phyloP scores from a whole-genome alignment of 1,140 invertebrate species.

The Cotesia chilonis region DNA sequence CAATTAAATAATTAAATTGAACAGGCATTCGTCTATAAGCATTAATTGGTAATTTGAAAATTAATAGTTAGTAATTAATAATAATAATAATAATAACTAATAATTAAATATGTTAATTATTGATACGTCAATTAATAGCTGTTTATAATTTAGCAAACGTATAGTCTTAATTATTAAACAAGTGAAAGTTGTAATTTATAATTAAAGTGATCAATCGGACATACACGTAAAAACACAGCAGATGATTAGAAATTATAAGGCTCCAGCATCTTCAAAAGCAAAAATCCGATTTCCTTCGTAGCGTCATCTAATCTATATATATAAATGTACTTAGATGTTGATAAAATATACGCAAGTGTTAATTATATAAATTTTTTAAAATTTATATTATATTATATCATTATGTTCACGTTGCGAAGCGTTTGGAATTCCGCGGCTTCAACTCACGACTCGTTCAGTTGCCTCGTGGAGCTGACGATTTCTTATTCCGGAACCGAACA shows the following conservation, averaged over 20 bases:
- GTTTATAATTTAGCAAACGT: background rate
- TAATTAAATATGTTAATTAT: too few species aligned
- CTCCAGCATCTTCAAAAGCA: constrained; percentile 1
- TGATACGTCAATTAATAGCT: background rate
- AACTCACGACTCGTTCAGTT: constrained; percentile 73
- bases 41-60: too few species aligned
- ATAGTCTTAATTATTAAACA: constrained; percentile 1
- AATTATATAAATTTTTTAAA: too few species aligned
- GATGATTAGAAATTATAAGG: constrained; percentile 21
- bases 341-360: too few species aligned
- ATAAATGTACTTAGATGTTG: background rate
- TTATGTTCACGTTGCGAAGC: constrained; percentile 7
- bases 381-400: background rate
- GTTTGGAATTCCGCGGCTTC: constrained; percentile 23
- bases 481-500: constrained; percentile 71
- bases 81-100: too few species aligned
- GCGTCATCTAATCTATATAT: background rate
- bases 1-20: too few species aligned
- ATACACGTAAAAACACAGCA: constrained; percentile 24
- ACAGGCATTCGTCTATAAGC: too few species aligned
- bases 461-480: constrained; percentile 67
- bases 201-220: constrained; percentile 20
- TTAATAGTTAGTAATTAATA: too few species aligned
- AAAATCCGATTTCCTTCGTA: constrained; percentile 11
- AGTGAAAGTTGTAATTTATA: background rate